Conservation (phyloP, 2,113 vertebrate species). For the Oryzias javanicus region DNA sequence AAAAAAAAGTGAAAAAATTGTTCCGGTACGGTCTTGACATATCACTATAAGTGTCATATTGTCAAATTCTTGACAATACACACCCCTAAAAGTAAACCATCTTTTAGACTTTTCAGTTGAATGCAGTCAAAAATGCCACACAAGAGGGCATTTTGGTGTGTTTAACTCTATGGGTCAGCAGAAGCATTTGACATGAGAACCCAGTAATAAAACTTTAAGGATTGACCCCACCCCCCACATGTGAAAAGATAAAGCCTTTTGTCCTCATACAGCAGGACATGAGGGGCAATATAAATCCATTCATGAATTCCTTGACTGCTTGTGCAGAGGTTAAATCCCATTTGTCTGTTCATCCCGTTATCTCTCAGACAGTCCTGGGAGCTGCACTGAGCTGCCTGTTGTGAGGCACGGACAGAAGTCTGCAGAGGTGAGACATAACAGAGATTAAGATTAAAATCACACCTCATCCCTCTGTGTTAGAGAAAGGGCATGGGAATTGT, state of each 20-base stretch:
- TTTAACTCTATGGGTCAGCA: background rate
- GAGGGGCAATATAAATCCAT: background rate
- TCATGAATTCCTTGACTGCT: constrained; percentile 6
- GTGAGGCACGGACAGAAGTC: constrained; percentile 16
- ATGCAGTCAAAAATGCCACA: background rate
- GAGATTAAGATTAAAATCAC: constrained; percentile 55
- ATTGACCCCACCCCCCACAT: constrained; percentile 3
- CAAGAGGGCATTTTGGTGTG: background rate
- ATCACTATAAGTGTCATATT: too few species aligned
- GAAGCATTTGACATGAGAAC: constrained; percentile 8
- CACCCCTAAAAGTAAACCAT: too few species aligned
- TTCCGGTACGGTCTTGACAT: too few species aligned
- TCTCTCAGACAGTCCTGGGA: constrained; percentile 31
- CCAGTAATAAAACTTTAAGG: constrained; percentile 5
- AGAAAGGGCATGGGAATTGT: constrained; percentile 5
- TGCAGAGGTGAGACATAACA: constrained; percentile 41
- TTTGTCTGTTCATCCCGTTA: constrained; percentile 29
- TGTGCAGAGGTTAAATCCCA: constrained; percentile 22
- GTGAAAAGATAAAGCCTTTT: constrained; percentile 8
- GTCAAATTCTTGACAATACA: too few species aligned
- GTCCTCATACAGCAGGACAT: constrained; percentile 12
- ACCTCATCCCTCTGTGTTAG: constrained; percentile 19
- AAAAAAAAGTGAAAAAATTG: too few species aligned
- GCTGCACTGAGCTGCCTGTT: constrained; percentile 22
- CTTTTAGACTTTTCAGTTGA: background rate